These are phyloP conservation scores for Scrobipalpa costella DNA, from an alignment of 2,888 invertebrate genomes.

Conservation along the genomic window DNA sequence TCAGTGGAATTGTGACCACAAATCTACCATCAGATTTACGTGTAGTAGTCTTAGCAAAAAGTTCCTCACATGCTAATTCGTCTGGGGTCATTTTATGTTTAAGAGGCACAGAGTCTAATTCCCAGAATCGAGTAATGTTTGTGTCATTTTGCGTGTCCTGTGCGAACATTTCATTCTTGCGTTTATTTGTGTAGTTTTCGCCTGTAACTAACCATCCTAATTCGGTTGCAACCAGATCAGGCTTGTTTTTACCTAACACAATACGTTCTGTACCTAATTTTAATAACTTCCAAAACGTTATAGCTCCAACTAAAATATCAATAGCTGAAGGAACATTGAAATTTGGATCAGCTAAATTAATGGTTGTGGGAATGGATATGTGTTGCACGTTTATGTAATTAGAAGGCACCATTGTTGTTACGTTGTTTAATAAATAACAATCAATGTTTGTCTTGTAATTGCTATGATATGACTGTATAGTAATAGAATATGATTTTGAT, in stretches of 20 bases:
- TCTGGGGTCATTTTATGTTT: neutral
- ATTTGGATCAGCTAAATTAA: neutral
- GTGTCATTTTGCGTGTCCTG: neutral
- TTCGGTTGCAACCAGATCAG: too few species aligned
- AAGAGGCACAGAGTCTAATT: too few species aligned
- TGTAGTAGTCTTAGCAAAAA: neutral
- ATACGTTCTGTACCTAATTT: too few species aligned
- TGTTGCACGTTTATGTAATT: conserved; percentile 2
- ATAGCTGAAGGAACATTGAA: neutral
- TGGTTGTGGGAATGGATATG: neutral
- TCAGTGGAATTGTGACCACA: neutral
- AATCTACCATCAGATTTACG: neutral
- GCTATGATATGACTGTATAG: too few species aligned
- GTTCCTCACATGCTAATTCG: neutral
- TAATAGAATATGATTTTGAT: too few species aligned
- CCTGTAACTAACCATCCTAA: conserved; percentile 4
- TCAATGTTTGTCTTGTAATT: too few species aligned
- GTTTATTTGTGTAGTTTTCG: neutral
- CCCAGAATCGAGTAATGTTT: neutral
- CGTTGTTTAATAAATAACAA: too few species aligned
- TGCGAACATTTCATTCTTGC: neutral
- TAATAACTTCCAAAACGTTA: neutral
- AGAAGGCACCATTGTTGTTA: neutral
- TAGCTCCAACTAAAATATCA: neutral
- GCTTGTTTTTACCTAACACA: too few species aligned